These are phyloP conservation scores for Channa argus DNA, from an alignment of 2,113 vertebrate genomes.

Conservation along the genomic window DNA sequence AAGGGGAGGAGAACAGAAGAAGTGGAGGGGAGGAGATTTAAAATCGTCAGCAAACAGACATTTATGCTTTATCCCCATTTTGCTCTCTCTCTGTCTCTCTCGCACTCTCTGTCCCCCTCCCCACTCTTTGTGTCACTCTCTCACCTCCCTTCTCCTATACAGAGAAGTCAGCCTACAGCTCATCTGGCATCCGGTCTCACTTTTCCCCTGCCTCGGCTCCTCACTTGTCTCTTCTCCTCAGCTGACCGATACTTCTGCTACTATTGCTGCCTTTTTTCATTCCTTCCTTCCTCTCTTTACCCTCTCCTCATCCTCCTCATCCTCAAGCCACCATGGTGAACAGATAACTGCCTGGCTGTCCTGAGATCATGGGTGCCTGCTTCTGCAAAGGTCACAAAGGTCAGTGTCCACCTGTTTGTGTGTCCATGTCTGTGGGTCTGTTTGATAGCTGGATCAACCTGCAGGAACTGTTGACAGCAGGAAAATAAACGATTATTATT, in stretches of 20 bases:
- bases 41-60: constrained; percentile 69
- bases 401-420: constrained; percentile 77
- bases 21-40: constrained; percentile 68
- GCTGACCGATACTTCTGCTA: constrained; percentile 34
- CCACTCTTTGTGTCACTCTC: constrained; percentile 40
- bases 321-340: constrained; percentile 79
- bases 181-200: constrained; percentile 27
- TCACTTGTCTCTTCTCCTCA: constrained; percentile 46
- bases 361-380: constrained; percentile 84
- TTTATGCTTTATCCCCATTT: constrained; percentile 63
- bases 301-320: constrained; percentile 25
- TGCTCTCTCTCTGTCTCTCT: constrained; percentile 21
- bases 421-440: constrained; percentile 22
- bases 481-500: too few relatives aligned
- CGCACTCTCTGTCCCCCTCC: constrained; percentile 22
- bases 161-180: constrained; percentile 54
- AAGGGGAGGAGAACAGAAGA: constrained; percentile 56
- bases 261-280: neutral
- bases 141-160: constrained; percentile 50
- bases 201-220: constrained; percentile 37
- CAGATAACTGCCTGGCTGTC: constrained; percentile 78
- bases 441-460: constrained; percentile 7
- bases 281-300: neutral
- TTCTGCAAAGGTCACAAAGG: constrained; percentile 87
- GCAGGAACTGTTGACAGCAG: constrained; percentile 3